Conservation (phyloP, 1,140 invertebrate genomes). For the Luehdorfia chinensis region DNA sequence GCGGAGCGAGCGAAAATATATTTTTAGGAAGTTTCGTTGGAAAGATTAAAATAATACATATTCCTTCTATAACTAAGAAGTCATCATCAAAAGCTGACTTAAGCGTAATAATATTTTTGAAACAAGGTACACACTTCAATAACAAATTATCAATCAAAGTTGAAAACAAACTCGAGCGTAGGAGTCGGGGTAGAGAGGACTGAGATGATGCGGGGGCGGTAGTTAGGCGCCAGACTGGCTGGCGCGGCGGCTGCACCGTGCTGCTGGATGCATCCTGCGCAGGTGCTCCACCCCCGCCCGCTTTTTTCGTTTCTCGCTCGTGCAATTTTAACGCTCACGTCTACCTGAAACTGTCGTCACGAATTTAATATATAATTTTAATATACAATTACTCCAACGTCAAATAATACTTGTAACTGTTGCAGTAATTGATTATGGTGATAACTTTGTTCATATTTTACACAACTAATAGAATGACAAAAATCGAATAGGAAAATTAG, state of each 20-base stretch:
- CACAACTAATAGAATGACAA: no score
- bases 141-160: slow-evolving; percentile 76
- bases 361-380: no score
- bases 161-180: slow-evolving; percentile 63
- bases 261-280: slow-evolving; percentile 64
- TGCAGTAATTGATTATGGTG: no score
- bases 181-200: slow-evolving; percentile 23
- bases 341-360: slow-evolving; percentile 1
- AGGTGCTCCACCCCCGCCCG: slow-evolving; percentile 40
- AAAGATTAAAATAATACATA: no score
- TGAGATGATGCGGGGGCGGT: slow-evolving; percentile 20
- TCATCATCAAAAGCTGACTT: neutral
- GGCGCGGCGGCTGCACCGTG: slow-evolving; percentile 55
- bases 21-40: no score
- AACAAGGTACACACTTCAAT: slow-evolving; percentile 55
- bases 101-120: slow-evolving; percentile 50
- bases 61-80: no score
- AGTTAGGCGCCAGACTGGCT: slow-evolving; percentile 65
- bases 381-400: no score
- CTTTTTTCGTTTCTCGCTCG: slow-evolving; percentile 17
- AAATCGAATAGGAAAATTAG: no score
- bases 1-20: no score
- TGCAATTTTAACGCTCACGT: slow-evolving; percentile 19
- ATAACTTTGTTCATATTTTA: no score
- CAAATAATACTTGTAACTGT: no score